phyloP scores from a whole-genome alignment of 2,888 invertebrate genomes.

The Coenonympha glycerion region DNA sequence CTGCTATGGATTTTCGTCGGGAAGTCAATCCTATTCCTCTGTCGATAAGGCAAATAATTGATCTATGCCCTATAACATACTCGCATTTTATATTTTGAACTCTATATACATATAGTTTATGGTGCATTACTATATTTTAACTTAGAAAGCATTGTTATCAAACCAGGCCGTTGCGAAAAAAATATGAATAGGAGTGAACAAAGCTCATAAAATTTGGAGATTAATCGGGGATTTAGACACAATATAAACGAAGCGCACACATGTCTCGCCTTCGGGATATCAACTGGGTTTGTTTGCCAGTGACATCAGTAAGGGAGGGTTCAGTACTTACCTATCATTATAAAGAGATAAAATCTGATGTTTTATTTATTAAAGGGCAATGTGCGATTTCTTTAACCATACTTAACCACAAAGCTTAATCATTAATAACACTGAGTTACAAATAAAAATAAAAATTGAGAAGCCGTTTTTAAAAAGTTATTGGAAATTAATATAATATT shows the following conservation, averaged over 20 bases:
- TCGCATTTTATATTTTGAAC: constrained; percentile 9
- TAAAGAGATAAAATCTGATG: no score
- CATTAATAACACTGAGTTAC: no score
- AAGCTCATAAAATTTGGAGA: constrained; percentile 73
- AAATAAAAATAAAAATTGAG: no score
- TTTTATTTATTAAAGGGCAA: not conserved
- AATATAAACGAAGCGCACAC: constrained; percentile 60
- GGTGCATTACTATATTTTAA: constrained; percentile 30
- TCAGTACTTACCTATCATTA: constrained; percentile 5
- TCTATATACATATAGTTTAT: constrained; percentile 21
- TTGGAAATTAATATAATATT: no score
- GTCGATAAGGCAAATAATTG: constrained; percentile 25
- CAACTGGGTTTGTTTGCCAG: constrained; percentile 44
- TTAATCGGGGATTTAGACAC: constrained; percentile 73
- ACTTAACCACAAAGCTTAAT: no score
- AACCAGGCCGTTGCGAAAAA: constrained; percentile 47
- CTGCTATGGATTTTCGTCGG: constrained; percentile 21
- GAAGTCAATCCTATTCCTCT: constrained; percentile 33
- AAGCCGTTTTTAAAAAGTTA: no score
- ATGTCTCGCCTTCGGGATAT: constrained; percentile 47
- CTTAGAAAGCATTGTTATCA: constrained; percentile 38
- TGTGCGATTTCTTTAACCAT: no score
- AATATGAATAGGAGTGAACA: constrained; percentile 63
- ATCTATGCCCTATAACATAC: not conserved
- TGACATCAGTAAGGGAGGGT: constrained; percentile 34